Evolutionary conservation across 2,888 invertebrate species (phyloP).

Genomic region (Cosmorhoe ocellata): DNA sequence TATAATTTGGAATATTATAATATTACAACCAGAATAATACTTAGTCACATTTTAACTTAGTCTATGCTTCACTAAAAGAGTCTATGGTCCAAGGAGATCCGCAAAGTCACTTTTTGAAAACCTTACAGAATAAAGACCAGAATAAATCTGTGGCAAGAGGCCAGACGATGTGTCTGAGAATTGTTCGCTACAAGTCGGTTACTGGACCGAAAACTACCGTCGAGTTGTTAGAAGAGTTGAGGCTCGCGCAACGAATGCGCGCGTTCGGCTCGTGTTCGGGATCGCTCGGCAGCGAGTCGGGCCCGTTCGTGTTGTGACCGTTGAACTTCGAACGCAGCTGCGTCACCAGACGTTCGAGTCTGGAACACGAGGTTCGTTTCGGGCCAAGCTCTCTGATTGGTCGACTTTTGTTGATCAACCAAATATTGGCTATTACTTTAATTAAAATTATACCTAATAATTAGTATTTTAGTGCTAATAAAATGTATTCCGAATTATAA

Average conservation of each 20-base stretch:
- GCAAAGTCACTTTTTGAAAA: slow-evolving; percentile 38
- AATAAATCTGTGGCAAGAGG: slow-evolving; percentile 56
- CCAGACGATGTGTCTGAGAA: slow-evolving; percentile 47
- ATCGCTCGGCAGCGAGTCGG: slow-evolving; percentile 72
- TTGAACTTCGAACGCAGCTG: slow-evolving; percentile 79
- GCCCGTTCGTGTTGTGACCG: slow-evolving; percentile 65
- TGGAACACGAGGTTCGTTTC: slow-evolving; percentile 63
- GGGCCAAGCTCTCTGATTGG: slow-evolving; percentile 26
- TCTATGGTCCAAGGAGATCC: no score
- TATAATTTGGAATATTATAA: slow-evolving; percentile 2
- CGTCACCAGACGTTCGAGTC: slow-evolving; percentile 83
- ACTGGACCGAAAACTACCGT: slow-evolving; percentile 84
- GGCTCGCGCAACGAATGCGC: slow-evolving; percentile 61
- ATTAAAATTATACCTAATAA: no score
- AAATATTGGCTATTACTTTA: slow-evolving; percentile 1
- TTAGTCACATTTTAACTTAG: slow-evolving; percentile 4
- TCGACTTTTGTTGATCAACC: slow-evolving; percentile 36
- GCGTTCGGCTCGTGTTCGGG: slow-evolving; percentile 62
- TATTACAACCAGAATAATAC: slow-evolving; percentile 21
- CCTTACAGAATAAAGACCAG: slow-evolving; percentile 55
- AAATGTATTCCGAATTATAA: neutral
- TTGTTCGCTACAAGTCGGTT: slow-evolving; percentile 82
- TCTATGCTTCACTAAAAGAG: slow-evolving; percentile 12
- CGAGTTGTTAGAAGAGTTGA: slow-evolving; percentile 64
- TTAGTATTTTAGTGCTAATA: no score